phyloP scores from a whole-genome alignment of 2,888 invertebrate genomes.

The Corbicula japonica region DNA sequence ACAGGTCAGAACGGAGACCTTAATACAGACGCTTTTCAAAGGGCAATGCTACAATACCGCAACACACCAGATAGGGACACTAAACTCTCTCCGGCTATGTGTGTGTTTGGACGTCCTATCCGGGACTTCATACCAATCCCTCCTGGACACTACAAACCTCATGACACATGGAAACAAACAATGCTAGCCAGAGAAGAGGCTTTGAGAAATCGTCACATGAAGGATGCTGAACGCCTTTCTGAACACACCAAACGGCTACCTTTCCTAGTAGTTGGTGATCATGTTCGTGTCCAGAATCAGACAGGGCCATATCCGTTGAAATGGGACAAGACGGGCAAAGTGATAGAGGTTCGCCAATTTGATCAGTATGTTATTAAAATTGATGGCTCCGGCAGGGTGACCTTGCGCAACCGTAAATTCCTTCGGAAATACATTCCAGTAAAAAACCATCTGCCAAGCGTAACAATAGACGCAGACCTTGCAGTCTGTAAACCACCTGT shows the following conservation, averaged over 20 bases:
- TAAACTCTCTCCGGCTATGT: constrained; percentile 69
- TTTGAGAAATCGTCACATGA: constrained; percentile 67
- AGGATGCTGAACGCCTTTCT: constrained; percentile 45
- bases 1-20: no score
- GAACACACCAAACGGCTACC: constrained; percentile 65
- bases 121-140: constrained; percentile 68
- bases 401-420: no score
- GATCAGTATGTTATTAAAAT: no score
- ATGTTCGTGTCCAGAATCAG: constrained; percentile 70
- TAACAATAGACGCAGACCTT: no score
- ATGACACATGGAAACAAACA: constrained; percentile 71
- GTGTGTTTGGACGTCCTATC: constrained; percentile 67
- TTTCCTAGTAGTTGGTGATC: constrained; percentile 56
- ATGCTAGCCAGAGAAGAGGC: constrained; percentile 50
- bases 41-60: no score
- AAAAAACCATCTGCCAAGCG: no score
- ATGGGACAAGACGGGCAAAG: constrained; percentile 72
- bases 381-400: no score
- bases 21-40: no score
- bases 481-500: no score
- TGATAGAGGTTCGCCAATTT: no score
- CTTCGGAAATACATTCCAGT: no score
- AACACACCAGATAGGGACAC: constrained; percentile 71
- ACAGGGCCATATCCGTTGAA: constrained; percentile 65
- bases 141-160: constrained; percentile 59